Percentiles rank a stretch among this genome's conserved stretches.
Conservation (phyloP, 2,113 vertebrate genomes). For the Chelonoidis abingdonii region DNA sequence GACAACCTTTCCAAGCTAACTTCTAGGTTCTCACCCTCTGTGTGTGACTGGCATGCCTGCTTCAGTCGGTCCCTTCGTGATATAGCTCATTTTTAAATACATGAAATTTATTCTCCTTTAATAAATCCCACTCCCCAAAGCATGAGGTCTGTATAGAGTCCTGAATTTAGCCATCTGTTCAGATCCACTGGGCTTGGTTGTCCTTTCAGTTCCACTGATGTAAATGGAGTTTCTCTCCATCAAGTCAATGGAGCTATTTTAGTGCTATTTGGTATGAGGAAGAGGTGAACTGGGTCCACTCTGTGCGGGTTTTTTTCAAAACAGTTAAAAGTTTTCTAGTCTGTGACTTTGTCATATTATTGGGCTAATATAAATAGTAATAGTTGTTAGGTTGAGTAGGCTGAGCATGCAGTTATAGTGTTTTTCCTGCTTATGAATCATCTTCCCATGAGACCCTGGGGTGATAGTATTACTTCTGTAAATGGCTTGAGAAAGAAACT, state of each 20-base stretch:
- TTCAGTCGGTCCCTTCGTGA: constrained; percentile 26
- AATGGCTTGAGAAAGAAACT: background rate
- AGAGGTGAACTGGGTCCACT: background rate
- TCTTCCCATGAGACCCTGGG: background rate
- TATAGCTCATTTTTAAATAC: background rate
- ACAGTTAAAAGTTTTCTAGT: constrained; percentile 13
- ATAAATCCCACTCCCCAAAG: background rate
- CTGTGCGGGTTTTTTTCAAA: background rate
- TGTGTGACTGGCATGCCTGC: background rate
- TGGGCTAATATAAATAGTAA: background rate
- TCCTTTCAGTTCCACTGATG: background rate
- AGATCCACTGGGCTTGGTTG: background rate
- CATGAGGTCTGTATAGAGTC: background rate
- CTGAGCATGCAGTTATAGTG: background rate
- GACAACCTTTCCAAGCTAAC: background rate
- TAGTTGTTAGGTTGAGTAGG: constrained; percentile 5
- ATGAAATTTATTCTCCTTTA: background rate
- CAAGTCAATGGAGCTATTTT: background rate
- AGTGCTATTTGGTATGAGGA: background rate
- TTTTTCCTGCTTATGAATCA: constrained; percentile 47
- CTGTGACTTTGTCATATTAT: background rate
- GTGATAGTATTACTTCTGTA: constrained; percentile 24
- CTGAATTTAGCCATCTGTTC: background rate
- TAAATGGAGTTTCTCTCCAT: background rate
- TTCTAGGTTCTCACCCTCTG: accelerated